Percentiles rank a stretch among this genome's conserved stretches.
Conservation (phyloP, 2,797 vertebrate genomes). For the Mus minutoides region DNA sequence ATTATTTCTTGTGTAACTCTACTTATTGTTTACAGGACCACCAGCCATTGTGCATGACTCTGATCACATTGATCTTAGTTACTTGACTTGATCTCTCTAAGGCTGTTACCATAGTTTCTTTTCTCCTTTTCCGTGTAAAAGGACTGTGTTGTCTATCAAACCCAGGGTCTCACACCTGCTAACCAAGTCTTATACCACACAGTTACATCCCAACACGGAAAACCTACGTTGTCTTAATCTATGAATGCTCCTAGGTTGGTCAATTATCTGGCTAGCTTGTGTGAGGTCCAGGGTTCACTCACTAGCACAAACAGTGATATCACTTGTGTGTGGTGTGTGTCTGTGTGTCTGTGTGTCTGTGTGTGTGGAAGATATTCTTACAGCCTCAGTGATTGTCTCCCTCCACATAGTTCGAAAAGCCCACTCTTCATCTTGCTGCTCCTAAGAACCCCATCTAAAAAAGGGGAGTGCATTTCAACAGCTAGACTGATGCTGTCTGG, state of each 20-base stretch:
- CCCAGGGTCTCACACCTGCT: not conserved
- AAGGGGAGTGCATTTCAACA: not conserved
- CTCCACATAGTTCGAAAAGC: not conserved
- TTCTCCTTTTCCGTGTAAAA: not conserved
- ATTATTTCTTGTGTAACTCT: not conserved
- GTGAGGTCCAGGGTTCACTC: not conserved
- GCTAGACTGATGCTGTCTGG: not conserved
- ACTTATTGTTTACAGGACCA: not conserved
- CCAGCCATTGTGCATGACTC: not conserved
- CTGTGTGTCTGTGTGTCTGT: no score
- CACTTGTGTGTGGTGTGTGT: no score
- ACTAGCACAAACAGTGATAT: not conserved
- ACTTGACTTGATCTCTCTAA: not conserved
- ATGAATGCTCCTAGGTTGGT: not conserved
- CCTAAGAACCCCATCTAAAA: no score
- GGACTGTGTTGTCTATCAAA: not conserved
- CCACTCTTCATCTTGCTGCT: not conserved
- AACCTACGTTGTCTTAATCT: not conserved
- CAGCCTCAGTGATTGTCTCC: not conserved
- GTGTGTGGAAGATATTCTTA: not conserved
- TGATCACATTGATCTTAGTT: no score
- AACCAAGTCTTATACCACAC: not conserved
- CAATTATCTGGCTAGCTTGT: not conserved
- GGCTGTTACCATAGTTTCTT: not conserved
- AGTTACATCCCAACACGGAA: not conserved